Conservation (phyloP, 2,113 vertebrate species). For the Cebus imitator region DNA sequence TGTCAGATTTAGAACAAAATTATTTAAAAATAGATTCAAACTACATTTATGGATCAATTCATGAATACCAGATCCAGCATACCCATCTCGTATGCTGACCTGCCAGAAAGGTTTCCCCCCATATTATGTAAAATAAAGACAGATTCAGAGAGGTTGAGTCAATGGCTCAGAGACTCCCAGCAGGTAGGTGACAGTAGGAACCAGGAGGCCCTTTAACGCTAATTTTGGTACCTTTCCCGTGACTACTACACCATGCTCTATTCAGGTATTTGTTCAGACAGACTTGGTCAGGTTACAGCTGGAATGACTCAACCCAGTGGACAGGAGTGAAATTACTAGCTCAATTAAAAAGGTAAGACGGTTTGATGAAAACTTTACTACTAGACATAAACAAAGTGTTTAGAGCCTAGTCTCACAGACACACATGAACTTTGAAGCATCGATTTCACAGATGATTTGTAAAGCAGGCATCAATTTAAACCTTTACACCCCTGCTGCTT, state of each 20-base stretch:
- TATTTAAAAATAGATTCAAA: neutral
- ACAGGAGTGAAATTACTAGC: conserved; percentile 76
- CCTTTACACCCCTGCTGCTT: neutral
- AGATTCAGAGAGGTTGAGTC: neutral
- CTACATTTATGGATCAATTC: neutral
- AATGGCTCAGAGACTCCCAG: neutral
- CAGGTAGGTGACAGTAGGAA: neutral
- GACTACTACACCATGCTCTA: accelerated
- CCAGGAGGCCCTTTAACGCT: accelerated
- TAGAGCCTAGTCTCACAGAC: neutral
- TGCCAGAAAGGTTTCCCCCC: neutral
- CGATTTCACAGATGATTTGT: conserved; percentile 40
- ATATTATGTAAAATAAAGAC: neutral
- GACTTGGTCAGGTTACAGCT: neutral
- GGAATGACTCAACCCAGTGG: neutral
- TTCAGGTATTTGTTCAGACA: neutral
- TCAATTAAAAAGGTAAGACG: conserved; percentile 75
- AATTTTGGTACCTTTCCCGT: neutral
- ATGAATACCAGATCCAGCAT: neutral
- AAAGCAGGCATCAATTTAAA: conserved; percentile 11
- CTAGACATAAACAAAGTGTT: conserved; percentile 73
- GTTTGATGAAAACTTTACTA: conserved; percentile 60
- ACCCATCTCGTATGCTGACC: neutral
- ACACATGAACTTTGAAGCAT: conserved; percentile 15
- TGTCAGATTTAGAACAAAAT: neutral